Base-by-base conservation (phyloP, 2,888 invertebrate species). In the Idaea aversata region DNA sequence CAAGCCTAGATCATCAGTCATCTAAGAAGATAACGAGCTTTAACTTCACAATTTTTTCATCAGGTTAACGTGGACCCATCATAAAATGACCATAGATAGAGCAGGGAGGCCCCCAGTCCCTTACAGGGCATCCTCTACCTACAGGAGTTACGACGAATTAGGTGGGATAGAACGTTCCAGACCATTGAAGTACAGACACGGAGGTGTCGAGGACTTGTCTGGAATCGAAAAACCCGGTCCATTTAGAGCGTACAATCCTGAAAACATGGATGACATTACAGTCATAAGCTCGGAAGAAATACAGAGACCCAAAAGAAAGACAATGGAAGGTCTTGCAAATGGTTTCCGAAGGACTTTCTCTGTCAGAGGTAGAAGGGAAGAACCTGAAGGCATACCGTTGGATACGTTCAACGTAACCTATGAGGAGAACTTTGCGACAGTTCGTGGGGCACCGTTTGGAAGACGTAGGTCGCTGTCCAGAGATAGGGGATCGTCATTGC, bases 61-160 rank as follows among this genome's bases (percentile, higher is more conserved):
- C 90, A 92, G 91, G 91, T 91, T 73, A 65, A 72, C 64, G 70
- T 68, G 70, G 65, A 25, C 15, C 34, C 66, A 47, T 63, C 67
- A 61, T 75, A 88, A 79, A 83, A 92, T 92, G 92, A 92, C 91
- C 67, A 88, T 92, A 80, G 92, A 92, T 76, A 84, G 82, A 82
- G 86, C 88, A 63, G 92, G 91, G 66, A 82, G 87, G 58, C 92
- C 92, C 5, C 92, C 92, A 16, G 86, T 92, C 15, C 92, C 92
- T 0, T 83, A 90, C 63, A 84, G 92, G 60, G 85, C 86, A 5
- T 81, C 89, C 15, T 92, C 92, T 10, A 93, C 93, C 4, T 93
- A 93, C 76, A 85, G 92, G 71, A 93, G 93, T 74, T 93, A 93
- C 74, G 90, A 93, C 67, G 91, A 93, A 70, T 88, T 93, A 5